Base-by-base conservation (phyloP, 2,113 vertebrate species). In the Cyanoramphus novaezelandiae region DNA sequence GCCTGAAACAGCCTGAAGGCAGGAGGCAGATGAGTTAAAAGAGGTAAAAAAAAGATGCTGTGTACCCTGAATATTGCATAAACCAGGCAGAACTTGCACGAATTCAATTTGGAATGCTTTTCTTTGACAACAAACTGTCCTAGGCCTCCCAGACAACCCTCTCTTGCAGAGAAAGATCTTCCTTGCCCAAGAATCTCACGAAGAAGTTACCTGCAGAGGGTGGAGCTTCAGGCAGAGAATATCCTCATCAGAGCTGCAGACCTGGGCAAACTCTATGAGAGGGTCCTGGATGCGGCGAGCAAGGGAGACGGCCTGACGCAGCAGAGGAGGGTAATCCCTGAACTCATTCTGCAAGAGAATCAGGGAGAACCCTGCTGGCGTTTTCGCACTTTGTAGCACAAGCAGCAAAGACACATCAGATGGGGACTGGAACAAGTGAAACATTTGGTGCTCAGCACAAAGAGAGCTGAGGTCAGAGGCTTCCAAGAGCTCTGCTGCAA, bases 191-290 rank as follows among this genome's bases (percentile, higher is more conserved):
- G 14, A 47, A 64, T 44, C 39, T 39, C 67, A 64, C 17, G 46
- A 55, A 13, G 52, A 13, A 69, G 29, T 97, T 97, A 99, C 99
- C 98, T 99, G 99, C 53, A 99, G 95, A 9, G 99, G 99, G 95
- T 99, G 99, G 43, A 99, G 98, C 83, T 99, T 99, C 76, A 99
- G 98, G 96, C 99, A 99, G 28, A 99, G 98, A 77, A 99, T 99
- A 92, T 99, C 99, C 44, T 99, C 99, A 57, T 99, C 99, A 0
- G 98, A 98, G 98, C 99, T 99, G 99, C 99, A 99, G 91, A 99
- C 99, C 93, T 99, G 99, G 81, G 99, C 98, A 77, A 99, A 99
- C 94, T 99, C 99, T 29, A 99, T 98, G 83, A 99, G 98, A 8
- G 99, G 99, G 91, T 99, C 99, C 97, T 99, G 99, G 91, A 99